Evolutionary conservation across 2,888 invertebrate species (phyloP).

Genomic region (Biston stratarius): DNA sequence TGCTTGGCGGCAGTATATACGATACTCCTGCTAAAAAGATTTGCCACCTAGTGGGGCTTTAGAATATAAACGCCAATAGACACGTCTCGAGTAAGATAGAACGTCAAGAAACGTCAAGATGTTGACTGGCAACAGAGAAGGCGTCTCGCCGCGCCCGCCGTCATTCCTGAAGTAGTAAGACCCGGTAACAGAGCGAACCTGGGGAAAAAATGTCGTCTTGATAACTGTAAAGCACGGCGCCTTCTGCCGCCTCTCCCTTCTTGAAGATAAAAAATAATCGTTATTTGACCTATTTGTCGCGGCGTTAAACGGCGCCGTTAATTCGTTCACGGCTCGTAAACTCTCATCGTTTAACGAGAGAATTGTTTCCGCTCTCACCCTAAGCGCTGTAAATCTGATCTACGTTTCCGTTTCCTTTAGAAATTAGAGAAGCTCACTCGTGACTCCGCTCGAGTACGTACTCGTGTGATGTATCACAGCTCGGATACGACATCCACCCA

Average conservation of each 20-base stretch:
- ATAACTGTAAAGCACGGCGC: neutral
- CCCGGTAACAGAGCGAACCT: neutral
- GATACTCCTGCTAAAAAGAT: too few species aligned
- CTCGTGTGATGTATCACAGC: neutral
- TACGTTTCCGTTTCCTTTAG: slow-evolving; percentile 10
- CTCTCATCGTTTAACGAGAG: slow-evolving; percentile 25
- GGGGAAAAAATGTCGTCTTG: neutral
- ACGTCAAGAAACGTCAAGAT: too few species aligned
- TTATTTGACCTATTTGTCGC: slow-evolving; percentile 25
- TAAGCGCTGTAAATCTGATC: slow-evolving; percentile 2
- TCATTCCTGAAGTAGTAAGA: neutral
- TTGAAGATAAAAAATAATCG: slow-evolving; percentile 7
- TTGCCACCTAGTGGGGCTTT: too few species aligned
- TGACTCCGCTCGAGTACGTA: neutral
- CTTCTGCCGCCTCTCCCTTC: neutral
- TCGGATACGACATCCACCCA: neutral
- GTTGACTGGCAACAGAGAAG: too few species aligned
- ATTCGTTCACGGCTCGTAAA: slow-evolving; percentile 33
- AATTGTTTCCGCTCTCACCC: slow-evolving; percentile 22
- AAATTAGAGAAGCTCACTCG: slow-evolving; percentile 15
- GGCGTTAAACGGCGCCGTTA: slow-evolving; percentile 30
- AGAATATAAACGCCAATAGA: too few species aligned
- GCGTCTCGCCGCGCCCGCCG: too few species aligned
- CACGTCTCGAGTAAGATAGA: too few species aligned
- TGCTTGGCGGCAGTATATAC: too few species aligned